phyloP scores from a whole-genome alignment of 1,140 invertebrate genomes.

The Oncopodura yosiiana region DNA sequence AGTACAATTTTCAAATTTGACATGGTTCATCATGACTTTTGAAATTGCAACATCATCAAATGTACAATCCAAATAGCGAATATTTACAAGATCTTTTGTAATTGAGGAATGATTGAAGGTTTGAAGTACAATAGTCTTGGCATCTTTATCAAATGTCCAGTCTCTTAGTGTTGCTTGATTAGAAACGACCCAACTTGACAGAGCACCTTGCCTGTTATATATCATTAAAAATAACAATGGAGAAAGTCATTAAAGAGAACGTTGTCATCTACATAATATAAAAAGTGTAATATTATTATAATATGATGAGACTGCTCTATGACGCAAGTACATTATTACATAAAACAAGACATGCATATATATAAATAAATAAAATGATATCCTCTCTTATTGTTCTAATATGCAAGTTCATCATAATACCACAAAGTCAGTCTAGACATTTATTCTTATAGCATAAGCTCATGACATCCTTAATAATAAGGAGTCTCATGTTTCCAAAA shows the following conservation, averaged over 20 bases:
- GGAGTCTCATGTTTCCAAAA: no score
- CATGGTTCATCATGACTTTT: conserved; percentile 35
- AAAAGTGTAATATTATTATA: no score
- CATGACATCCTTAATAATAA: no score
- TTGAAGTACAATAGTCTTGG: conserved; percentile 16
- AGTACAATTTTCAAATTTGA: conserved; percentile 35
- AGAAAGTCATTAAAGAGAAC: no score
- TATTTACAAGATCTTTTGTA: conserved; percentile 21
- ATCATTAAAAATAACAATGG: conserved; percentile 6
- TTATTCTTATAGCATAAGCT: no score
- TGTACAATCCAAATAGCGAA: conserved; percentile 23
- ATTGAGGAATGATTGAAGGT: conserved; percentile 23
- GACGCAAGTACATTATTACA: no score
- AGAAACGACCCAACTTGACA: conserved; percentile 33
- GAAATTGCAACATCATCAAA: conserved; percentile 31
- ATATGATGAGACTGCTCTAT: no score
- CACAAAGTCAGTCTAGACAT: no score
- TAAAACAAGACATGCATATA: no score
- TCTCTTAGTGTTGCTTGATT: conserved; percentile 31
- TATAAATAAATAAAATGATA: background rate
- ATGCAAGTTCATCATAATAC: no score
- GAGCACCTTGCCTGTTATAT: conserved; percentile 29
- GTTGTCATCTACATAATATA: no score
- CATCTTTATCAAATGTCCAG: conserved; percentile 34
- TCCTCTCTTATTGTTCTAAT: no score